Evolutionary conservation across 2,888 invertebrate species (phyloP).

Genomic region (Neoitamus cyanurus): DNA sequence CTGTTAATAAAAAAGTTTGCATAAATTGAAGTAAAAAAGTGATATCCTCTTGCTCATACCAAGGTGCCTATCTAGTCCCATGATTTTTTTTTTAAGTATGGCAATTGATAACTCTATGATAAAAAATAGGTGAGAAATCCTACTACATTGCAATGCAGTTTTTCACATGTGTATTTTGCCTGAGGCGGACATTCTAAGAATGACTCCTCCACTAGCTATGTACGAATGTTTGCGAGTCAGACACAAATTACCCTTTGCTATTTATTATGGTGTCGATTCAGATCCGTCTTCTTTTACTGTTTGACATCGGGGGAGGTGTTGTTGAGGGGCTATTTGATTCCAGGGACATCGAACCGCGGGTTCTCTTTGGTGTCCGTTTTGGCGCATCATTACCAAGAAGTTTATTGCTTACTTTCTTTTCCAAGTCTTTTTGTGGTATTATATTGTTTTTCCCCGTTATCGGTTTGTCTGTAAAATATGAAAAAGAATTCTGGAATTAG

Average conservation of each 20-base stretch:
- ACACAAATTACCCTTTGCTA: background rate
- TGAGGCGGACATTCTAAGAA: conserved; percentile 33
- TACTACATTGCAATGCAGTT: conserved; percentile 15
- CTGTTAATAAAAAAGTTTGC: background rate
- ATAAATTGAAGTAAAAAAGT: background rate
- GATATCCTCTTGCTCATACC: conserved; percentile 11
- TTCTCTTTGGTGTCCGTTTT: conserved; percentile 64
- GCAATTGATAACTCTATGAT: conserved; percentile 13
- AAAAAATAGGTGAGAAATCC: conserved; percentile 7
- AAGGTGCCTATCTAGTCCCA: conserved; percentile 10
- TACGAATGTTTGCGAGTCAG: background rate
- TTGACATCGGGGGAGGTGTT: conserved; percentile 64
- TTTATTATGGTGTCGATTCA: conserved; percentile 54
- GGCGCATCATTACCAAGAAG: conserved; percentile 58
- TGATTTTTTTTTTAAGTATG: background rate
- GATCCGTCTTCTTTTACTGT: conserved; percentile 63
- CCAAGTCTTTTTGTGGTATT: conserved; percentile 59
- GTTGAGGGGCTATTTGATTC: conserved; percentile 66
- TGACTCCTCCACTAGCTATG: background rate
- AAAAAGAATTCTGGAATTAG: background rate
- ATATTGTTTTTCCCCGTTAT: conserved; percentile 50
- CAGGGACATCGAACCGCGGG: conserved; percentile 65
- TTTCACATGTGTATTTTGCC: background rate
- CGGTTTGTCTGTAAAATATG: conserved; percentile 56
- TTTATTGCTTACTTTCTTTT: conserved; percentile 62